Evolutionary conservation across 92 coral and sea anemone genomes (phyloP).

Genomic region (Palythoa grandiflora): DNA sequence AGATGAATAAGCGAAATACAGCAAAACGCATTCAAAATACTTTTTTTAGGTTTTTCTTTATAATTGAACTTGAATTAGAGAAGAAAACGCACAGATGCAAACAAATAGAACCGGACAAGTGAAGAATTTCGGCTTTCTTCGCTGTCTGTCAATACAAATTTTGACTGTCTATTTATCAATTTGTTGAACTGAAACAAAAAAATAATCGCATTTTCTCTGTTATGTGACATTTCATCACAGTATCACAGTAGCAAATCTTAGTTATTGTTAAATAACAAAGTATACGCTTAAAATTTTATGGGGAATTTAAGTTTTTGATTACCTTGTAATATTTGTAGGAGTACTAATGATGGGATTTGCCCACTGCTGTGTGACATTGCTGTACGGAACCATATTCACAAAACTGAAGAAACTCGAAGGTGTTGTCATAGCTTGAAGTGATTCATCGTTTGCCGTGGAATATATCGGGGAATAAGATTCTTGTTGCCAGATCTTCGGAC

Average conservation of each 20-base stretch:
- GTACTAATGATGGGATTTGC: not conserved
- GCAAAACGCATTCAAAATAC: too few species aligned
- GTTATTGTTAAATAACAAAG: not conserved
- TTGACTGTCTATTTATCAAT: not conserved
- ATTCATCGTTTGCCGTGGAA: not conserved
- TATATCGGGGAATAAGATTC: conserved; percentile 20
- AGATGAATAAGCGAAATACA: too few species aligned
- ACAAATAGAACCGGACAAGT: not conserved
- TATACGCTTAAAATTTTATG: not conserved
- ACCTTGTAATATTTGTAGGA: conserved; percentile 18
- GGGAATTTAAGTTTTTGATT: not conserved
- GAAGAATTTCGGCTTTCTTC: not conserved
- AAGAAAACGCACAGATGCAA: not conserved
- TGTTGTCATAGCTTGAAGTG: conserved; percentile 1
- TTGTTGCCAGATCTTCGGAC: conserved; percentile 23
- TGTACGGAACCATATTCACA: conserved; percentile 17
- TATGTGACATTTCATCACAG: not conserved
- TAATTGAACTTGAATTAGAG: not conserved
- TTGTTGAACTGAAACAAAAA: not conserved
- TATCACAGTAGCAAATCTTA: not conserved
- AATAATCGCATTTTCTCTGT: not conserved
- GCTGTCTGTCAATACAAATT: not conserved
- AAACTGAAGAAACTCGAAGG: conserved; percentile 34
- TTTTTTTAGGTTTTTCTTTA: too few species aligned
- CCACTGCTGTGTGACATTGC: conserved; percentile 25